Evolutionary conservation across 1,140 invertebrate species (phyloP).

Genomic region (Calycopis cecrops): DNA sequence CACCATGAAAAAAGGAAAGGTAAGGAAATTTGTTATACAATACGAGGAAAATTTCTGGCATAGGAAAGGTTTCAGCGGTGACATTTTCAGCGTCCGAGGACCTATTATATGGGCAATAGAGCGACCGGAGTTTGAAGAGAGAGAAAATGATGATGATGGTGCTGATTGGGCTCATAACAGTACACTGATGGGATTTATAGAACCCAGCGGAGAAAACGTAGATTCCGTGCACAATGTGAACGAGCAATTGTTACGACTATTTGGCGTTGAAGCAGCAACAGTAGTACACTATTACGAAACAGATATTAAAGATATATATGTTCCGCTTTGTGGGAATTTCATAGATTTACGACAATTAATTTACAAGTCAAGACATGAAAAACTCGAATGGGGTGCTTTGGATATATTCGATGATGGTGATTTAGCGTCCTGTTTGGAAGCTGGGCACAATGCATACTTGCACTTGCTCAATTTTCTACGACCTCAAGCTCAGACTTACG

Average conservation of each 20-base stretch:
- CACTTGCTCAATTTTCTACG: conserved; percentile 50
- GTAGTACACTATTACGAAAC: conserved; percentile 50
- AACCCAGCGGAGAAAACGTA: conserved; percentile 27
- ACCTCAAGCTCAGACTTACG: conserved; percentile 56
- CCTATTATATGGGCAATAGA: conserved; percentile 65
- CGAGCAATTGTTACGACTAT: conserved; percentile 51
- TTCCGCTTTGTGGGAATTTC: conserved; percentile 56
- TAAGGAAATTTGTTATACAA: conserved; percentile 50
- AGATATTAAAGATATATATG: conserved; percentile 44
- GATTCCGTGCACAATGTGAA: conserved; percentile 44
- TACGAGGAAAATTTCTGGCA: conserved; percentile 55
- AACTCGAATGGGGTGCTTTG: conserved; percentile 54
- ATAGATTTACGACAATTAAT: conserved; percentile 38
- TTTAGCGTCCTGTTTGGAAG: conserved; percentile 52
- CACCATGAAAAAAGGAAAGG: conserved; percentile 38
- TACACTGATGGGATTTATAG: conserved; percentile 49
- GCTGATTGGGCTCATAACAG: conserved; percentile 39
- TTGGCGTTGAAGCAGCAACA: conserved; percentile 44
- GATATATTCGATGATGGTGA: conserved; percentile 62
- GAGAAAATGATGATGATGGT: conserved; percentile 37
- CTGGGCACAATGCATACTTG: conserved; percentile 53
- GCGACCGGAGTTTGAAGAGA: conserved; percentile 41
- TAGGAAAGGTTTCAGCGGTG: conserved; percentile 51
- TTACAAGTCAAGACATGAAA: conserved; percentile 24
- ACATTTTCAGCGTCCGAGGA: conserved; percentile 55